Evolutionary conservation across 2,113 vertebrate species (phyloP).

Genomic region (Thalassoma bifasciatum): DNA sequence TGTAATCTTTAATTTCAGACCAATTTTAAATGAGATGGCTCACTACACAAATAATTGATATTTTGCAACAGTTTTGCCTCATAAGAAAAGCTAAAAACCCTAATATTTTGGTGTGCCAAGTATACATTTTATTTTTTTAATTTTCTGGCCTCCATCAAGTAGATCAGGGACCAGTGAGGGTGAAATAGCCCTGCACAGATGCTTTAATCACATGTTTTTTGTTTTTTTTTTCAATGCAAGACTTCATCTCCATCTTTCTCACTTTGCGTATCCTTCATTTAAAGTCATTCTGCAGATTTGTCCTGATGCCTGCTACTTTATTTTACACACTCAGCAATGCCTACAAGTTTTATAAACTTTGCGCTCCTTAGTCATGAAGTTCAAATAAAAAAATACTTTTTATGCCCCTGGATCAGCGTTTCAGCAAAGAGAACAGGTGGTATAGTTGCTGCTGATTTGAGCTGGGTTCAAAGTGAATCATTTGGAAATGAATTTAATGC

Average conservation of each 20-base stretch:
- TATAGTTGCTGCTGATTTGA: not conserved
- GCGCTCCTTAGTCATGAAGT: slow-evolving; percentile 9
- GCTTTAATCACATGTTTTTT: slow-evolving; percentile 28
- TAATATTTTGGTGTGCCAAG: not conserved
- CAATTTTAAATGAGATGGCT: not conserved
- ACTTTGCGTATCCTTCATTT: slow-evolving; percentile 22
- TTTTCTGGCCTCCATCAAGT: not conserved
- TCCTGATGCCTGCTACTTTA: not conserved
- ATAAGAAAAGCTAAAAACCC: not conserved
- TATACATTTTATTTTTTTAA: not conserved
- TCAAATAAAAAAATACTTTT: slow-evolving; percentile 5
- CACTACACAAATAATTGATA: not conserved
- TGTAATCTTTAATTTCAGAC: not conserved
- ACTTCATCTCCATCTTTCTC: slow-evolving; percentile 19
- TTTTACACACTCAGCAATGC: slow-evolving; percentile 31
- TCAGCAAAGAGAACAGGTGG: not conserved
- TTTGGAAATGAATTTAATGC: not conserved
- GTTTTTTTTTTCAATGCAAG: slow-evolving; percentile 35
- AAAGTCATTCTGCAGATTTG: slow-evolving; percentile 5
- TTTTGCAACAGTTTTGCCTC: not conserved
- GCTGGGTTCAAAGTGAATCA: slow-evolving; percentile 8
- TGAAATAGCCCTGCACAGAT: slow-evolving; percentile 22
- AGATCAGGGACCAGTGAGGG: not conserved
- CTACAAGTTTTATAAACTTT: not conserved
- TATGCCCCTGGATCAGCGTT: not conserved